Evolutionary conservation across 2,888 invertebrate species (phyloP).

Genomic region (Orchesellides sinensis): DNA sequence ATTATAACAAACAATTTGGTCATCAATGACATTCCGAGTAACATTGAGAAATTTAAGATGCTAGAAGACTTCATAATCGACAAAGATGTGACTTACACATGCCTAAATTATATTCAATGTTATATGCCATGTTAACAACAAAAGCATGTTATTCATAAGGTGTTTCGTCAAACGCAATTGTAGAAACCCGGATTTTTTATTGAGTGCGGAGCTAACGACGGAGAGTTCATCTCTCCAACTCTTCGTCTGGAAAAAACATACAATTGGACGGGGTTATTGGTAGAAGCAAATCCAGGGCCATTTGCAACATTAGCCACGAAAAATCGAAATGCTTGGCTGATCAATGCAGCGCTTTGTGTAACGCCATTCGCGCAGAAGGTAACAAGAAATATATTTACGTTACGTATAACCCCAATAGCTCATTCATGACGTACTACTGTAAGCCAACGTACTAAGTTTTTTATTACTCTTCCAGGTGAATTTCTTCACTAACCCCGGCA

Average conservation of each 20-base stretch:
- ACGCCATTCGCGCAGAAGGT: background rate
- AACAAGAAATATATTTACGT: too few species aligned
- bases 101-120: background rate
- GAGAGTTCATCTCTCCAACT: slow-evolving; percentile 76
- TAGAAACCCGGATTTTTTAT: slow-evolving; percentile 76
- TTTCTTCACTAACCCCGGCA: background rate
- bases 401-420: too few species aligned
- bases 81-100: background rate
- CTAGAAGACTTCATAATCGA: slow-evolving; percentile 13
- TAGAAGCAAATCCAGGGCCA: slow-evolving; percentile 76
- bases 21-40: background rate
- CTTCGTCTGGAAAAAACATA: slow-evolving; percentile 76
- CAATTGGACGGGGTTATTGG: slow-evolving; percentile 76
- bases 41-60: slow-evolving; percentile 12
- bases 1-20: background rate
- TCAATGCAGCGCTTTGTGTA: slow-evolving; percentile 69
- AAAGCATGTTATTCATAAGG: background rate
- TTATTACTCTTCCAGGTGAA: background rate
- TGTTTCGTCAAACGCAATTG: too few species aligned
- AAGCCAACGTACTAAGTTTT: background rate
- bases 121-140: too few species aligned
- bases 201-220: slow-evolving; percentile 77
- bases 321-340: slow-evolving; percentile 76
- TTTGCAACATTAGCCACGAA: slow-evolving; percentile 75
- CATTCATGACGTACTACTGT: too few species aligned